phyloP scores from a whole-genome alignment of 37 sponge, comb jelly and placozoan genomes.

The Eunapius fragilis region DNA sequence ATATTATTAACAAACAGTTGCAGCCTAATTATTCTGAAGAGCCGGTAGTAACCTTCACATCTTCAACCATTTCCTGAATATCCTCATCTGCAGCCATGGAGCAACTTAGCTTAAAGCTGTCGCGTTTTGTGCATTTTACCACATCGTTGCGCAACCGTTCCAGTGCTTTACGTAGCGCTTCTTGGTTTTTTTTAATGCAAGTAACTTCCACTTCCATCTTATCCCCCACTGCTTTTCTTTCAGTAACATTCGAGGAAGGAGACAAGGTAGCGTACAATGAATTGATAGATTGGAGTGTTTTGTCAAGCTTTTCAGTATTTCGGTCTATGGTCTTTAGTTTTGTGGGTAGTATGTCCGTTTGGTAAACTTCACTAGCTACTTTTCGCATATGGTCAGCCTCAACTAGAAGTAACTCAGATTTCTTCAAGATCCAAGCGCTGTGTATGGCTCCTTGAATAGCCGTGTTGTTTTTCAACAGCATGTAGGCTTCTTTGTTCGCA shows the following conservation, averaged over 20 bases:
- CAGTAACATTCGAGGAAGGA: neutral
- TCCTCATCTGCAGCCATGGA: too few relatives aligned
- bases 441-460: neutral
- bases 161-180: neutral
- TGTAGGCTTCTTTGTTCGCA: neutral
- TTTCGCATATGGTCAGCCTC: neutral
- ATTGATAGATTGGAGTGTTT: neutral
- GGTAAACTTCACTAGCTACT: neutral
- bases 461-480: neutral
- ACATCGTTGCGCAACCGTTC: neutral
- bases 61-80: too few relatives aligned
- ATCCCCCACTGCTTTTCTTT: neutral
- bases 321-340: neutral
- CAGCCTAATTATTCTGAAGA: too few relatives aligned
- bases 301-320: neutral
- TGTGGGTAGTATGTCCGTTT: neutral
- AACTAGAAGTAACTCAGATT: neutral
- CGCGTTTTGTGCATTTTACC: neutral
- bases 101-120: too few relatives aligned
- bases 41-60: too few relatives aligned
- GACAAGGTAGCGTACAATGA: neutral
- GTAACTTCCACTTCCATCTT: neutral
- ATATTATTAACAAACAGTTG: too few relatives aligned
- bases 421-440: neutral
- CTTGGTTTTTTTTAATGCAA: neutral